Percentiles rank a stretch among this genome's conserved stretches.
phyloP scores from a whole-genome alignment of 2,888 invertebrate genomes.

The Teinopalpus imperialis region DNA sequence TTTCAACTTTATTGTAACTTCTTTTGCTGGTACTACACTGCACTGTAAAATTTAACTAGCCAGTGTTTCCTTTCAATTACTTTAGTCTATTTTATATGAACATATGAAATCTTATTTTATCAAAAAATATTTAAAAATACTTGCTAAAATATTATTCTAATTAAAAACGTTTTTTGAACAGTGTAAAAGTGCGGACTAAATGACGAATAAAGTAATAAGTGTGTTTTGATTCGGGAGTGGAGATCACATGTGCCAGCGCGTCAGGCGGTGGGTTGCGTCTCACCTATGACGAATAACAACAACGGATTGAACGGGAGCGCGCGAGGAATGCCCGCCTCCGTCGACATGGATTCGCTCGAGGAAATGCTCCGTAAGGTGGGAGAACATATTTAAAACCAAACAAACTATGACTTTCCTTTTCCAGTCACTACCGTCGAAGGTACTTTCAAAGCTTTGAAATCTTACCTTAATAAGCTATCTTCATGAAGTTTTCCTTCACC shows the following conservation, averaged over 20 bases:
- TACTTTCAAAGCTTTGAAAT: too few species aligned
- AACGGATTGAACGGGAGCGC: slow-evolving; percentile 82
- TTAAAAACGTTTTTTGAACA: neutral
- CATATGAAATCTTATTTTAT: too few species aligned
- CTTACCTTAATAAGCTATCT: too few species aligned
- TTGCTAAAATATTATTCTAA: too few species aligned
- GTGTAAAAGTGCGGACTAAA: slow-evolving; percentile 13
- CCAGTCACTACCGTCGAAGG: too few species aligned
- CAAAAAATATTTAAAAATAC: too few species aligned
- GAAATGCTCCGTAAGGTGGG: slow-evolving; percentile 90
- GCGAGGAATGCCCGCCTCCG: slow-evolving; percentile 83
- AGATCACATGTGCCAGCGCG: slow-evolving; percentile 33
- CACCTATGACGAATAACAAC: slow-evolving; percentile 84
- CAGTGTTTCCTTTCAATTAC: neutral
- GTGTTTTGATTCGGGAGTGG: slow-evolving; percentile 30
- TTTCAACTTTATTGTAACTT: neutral
- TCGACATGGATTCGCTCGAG: slow-evolving; percentile 89
- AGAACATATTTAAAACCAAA: neutral
- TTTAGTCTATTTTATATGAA: too few species aligned
- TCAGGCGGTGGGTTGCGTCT: slow-evolving; percentile 48
- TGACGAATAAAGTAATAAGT: slow-evolving; percentile 17
- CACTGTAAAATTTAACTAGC: neutral
- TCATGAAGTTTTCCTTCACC: too few species aligned
- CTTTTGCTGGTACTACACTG: neutral
- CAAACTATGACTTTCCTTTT: too few species aligned